Conservation (phyloP, 1,140 invertebrate genomes). For the Oscheius sp. region DNA sequence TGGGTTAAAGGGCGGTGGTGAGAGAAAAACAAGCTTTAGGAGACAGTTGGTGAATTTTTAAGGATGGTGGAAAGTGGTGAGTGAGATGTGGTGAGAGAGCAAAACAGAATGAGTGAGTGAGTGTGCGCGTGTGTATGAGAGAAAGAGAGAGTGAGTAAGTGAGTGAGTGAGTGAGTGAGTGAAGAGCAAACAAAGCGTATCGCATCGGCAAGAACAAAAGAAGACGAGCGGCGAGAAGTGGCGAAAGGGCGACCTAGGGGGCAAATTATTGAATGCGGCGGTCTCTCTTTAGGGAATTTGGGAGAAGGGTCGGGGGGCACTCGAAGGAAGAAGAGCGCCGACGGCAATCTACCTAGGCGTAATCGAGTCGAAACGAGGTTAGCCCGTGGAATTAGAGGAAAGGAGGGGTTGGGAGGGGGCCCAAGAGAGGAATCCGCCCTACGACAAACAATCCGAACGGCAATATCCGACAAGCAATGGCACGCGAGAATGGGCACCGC, state of each 20-base stretch:
- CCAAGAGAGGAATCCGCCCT: background rate
- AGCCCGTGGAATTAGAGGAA: background rate
- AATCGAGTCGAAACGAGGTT: conserved; percentile 9
- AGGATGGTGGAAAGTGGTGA: background rate
- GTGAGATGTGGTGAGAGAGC: background rate
- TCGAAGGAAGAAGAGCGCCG: background rate
- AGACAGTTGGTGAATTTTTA: too few species aligned
- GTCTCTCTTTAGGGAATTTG: conserved; percentile 1
- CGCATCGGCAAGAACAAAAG: background rate
- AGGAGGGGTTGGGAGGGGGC: background rate
- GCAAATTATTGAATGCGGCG: conserved; percentile 4
- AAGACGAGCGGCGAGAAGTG: background rate
- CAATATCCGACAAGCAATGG: background rate
- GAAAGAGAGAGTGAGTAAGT: background rate
- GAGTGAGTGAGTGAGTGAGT: background rate
- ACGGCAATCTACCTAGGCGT: conserved; percentile 3
- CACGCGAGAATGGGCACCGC: background rate
- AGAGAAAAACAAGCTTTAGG: too few species aligned
- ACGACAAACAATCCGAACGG: background rate
- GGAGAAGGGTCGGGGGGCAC: background rate
- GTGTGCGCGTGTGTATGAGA: background rate
- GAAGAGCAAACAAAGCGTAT: background rate
- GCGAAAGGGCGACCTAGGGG: background rate
- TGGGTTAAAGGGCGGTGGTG: too few species aligned
- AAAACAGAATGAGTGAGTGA: background rate